Evolutionary conservation across 2,888 invertebrate genomes (phyloP).

Genomic region (Merodon equestris): DNA sequence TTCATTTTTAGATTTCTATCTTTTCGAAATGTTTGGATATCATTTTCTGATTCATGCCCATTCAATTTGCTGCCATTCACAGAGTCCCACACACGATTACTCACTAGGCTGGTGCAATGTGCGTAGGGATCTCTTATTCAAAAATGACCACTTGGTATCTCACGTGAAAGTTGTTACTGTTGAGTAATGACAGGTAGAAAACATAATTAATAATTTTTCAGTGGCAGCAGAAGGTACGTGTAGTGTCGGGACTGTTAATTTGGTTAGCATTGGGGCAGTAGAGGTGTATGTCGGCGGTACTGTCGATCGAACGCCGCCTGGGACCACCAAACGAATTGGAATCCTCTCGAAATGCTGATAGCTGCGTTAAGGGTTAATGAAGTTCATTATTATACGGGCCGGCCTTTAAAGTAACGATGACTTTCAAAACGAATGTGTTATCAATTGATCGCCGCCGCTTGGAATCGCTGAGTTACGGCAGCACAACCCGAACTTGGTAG

Average conservation of each 20-base stretch:
- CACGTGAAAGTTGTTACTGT: slow-evolving; percentile 65
- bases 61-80: slow-evolving; percentile 66
- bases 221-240: slow-evolving; percentile 42
- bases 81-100: slow-evolving; percentile 64
- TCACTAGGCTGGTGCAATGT: slow-evolving; percentile 56
- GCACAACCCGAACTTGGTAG: slow-evolving; percentile 46
- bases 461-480: slow-evolving; percentile 31
- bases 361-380: slow-evolving; percentile 67
- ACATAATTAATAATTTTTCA: slow-evolving; percentile 68
- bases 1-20: slow-evolving; percentile 63
- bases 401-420: slow-evolving; percentile 52
- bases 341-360: slow-evolving; percentile 38
- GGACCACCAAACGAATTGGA: slow-evolving; percentile 31
- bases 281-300: slow-evolving; percentile 50
- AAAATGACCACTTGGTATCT: slow-evolving; percentile 63
- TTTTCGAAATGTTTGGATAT: slow-evolving; percentile 61
- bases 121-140: slow-evolving; percentile 37
- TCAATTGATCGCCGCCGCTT: slow-evolving; percentile 53
- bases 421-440: slow-evolving; percentile 51
- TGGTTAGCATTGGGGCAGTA: slow-evolving; percentile 30
- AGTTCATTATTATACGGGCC: slow-evolving; percentile 67
- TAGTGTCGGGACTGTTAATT: slow-evolving; percentile 41
- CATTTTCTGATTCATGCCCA: slow-evolving; percentile 67
- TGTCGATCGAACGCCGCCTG: slow-evolving; percentile 34
- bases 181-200: slow-evolving; percentile 67